These are phyloP conservation scores for Larimichthys polyactis DNA, from an alignment of 2,113 vertebrate genomes.

Conservation along the genomic window DNA sequence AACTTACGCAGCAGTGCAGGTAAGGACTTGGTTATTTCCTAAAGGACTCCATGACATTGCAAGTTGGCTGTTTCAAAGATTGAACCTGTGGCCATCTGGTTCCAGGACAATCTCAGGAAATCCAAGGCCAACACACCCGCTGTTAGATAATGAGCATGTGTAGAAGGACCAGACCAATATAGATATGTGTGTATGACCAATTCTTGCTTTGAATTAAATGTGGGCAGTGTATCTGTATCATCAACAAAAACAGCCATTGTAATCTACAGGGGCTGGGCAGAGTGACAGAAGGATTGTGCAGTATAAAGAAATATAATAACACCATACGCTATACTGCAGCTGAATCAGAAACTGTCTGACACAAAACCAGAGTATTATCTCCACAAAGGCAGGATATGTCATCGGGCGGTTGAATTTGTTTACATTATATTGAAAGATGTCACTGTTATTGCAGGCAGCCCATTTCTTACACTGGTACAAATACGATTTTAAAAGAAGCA, in stretches of 20 bases:
- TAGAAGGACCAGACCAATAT: constrained; percentile 48
- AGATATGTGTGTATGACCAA: constrained; percentile 19
- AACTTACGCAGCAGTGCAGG: constrained; percentile 23
- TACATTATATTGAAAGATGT: constrained; percentile 8
- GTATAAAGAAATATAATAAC: constrained; percentile 2
- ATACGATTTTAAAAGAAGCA: not conserved
- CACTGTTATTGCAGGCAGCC: constrained; percentile 5
- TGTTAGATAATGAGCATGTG: constrained; percentile 69
- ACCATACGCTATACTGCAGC: not conserved
- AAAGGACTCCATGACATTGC: constrained; percentile 74
- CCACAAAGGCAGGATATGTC: not conserved
- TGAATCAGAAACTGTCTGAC: not conserved
- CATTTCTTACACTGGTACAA: not conserved
- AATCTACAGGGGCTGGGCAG: constrained; percentile 2
- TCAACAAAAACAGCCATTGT: not conserved
- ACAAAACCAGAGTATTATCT: not conserved
- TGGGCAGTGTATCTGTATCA: constrained; percentile 7
- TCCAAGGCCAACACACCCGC: constrained; percentile 61
- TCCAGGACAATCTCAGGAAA: constrained; percentile 49
- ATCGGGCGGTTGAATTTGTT: not conserved
- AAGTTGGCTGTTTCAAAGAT: constrained; percentile 58
- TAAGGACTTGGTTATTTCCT: constrained; percentile 40
- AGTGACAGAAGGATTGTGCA: not conserved
- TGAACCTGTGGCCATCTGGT: constrained; percentile 75
- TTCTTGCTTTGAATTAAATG: constrained; percentile 37